Percentiles rank a stretch among this genome's conserved stretches.
Conservation (phyloP, 2,797 vertebrate genomes). For the Acestrorhynchus altus region DNA sequence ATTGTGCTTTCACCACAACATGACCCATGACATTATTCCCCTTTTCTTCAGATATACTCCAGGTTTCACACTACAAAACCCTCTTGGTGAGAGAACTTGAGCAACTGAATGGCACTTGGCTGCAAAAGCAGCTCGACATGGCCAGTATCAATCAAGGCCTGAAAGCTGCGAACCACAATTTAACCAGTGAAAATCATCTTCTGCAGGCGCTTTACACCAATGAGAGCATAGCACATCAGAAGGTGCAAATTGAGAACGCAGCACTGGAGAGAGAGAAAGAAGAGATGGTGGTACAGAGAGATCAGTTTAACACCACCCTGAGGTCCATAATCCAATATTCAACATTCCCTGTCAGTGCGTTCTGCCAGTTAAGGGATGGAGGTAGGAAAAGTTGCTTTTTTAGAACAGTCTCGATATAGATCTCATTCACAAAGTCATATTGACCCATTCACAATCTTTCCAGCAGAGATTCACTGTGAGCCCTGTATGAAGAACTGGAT, state of each 20-base stretch:
- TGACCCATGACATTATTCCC: background rate
- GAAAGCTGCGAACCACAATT: background rate
- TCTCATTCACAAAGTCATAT: background rate
- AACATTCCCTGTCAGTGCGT: slow-evolving; percentile 18
- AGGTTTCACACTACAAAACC: background rate
- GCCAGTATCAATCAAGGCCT: background rate
- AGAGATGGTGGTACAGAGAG: slow-evolving; percentile 54
- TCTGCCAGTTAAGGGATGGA: slow-evolving; percentile 63
- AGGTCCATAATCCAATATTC: slow-evolving; percentile 56
- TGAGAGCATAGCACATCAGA: slow-evolving; percentile 36
- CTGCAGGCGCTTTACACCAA: slow-evolving; percentile 16
- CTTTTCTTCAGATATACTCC: slow-evolving; percentile 7
- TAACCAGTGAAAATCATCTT: slow-evolving; percentile 26
- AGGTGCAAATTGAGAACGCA: slow-evolving; percentile 39
- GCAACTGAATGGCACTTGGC: slow-evolving; percentile 8
- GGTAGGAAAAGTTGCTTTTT: slow-evolving; percentile 7
- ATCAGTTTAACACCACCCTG: slow-evolving; percentile 55
- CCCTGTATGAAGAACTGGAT: slow-evolving; percentile 68
- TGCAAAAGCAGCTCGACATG: background rate
- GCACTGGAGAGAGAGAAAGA: slow-evolving; percentile 40
- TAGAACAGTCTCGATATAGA: background rate
- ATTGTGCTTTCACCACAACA: background rate
- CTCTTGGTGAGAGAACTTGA: slow-evolving; percentile 32
- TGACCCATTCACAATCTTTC: background rate
- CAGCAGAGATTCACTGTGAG: slow-evolving; percentile 63